Base-by-base conservation (phyloP, 2,888 invertebrate species). In the Iphiclides podalirius region DNA sequence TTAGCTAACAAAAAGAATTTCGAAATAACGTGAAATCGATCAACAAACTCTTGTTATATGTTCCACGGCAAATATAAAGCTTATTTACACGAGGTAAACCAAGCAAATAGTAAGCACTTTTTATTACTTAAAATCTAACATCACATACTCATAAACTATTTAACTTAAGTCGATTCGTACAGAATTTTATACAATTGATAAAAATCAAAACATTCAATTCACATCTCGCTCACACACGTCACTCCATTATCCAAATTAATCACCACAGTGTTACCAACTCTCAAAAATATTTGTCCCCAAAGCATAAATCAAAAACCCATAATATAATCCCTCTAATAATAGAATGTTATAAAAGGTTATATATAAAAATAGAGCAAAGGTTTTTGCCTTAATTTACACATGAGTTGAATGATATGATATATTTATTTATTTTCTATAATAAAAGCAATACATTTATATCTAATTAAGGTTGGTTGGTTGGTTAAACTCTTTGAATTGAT, bases 181-280 rank as follows among this genome's bases (percentile, higher is more conserved):
- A 34, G 40, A 46, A 51, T 58, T 56, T 52, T 41, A 38, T 39
- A 57, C 57, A 61, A 58, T 67, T 65, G 64, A 60, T 66, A 61
- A 64, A 70, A 66, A 72, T 72, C 76, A 81, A 77, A 82, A 82
- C 77, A 79, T 71, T 72, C 68, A 69, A 72, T 67, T 72, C 68
- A 69, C 70, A 75, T 71, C 69, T 67, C 73, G 64, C 66, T 71
- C 68, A 63, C 63, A 64, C 63, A 67, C 69, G 63, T 67, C 66
- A 67, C 64, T 52, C 47, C 44, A 49, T 26, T 38, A 42, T 47
- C 54, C 47, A 53, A 42, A 48, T 23, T 36, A 52, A 38, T 53
- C 48, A 40, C 46, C 39, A 45, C n/a, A n/a, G n/a, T n/a, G n/a
- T n/a, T n/a, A n/a, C n/a, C n/a, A n/a, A n/a, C n/a, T n/a, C n/a